phyloP scores from a whole-genome alignment of 92 coral and sea anemone species.

The Zoanthus gigantus region DNA sequence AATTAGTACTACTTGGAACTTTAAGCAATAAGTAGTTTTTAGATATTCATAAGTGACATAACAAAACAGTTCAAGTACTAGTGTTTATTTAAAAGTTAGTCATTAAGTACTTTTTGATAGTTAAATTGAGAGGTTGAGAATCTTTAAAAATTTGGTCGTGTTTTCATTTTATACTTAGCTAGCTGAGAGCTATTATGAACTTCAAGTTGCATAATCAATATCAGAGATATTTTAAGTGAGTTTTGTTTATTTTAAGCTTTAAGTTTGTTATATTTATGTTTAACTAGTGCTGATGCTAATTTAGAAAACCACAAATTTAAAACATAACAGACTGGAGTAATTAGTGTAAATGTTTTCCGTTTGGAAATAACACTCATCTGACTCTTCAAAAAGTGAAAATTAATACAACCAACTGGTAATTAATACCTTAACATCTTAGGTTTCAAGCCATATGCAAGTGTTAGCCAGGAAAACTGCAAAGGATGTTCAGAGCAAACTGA shows the following conservation, averaged over 20 bases:
- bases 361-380: too few species aligned
- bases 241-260: not conserved
- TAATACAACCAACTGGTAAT: conserved; percentile 1
- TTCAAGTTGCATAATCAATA: not conserved
- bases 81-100: too few species aligned
- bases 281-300: too few species aligned
- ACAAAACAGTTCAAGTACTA: too few species aligned
- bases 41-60: too few species aligned
- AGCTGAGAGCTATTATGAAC: not conserved
- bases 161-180: too few species aligned
- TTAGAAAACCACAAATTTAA: too few species aligned
- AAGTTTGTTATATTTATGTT: not conserved
- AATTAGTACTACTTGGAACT: too few species aligned
- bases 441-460: conserved; percentile 96
- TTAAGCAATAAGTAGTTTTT: too few species aligned
- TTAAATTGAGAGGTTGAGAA: too few species aligned
- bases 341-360: not conserved
- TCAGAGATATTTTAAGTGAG: not conserved
- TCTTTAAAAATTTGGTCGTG: too few species aligned
- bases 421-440: conserved; percentile 56
- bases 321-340: not conserved
- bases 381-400: not conserved
- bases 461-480: conserved; percentile 90
- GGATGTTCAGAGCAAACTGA: conserved; percentile 87
- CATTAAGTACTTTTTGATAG: too few species aligned